These are phyloP conservation scores for Atta cephalotes DNA, from an alignment of 1,140 invertebrate species.

Conservation along the genomic window DNA sequence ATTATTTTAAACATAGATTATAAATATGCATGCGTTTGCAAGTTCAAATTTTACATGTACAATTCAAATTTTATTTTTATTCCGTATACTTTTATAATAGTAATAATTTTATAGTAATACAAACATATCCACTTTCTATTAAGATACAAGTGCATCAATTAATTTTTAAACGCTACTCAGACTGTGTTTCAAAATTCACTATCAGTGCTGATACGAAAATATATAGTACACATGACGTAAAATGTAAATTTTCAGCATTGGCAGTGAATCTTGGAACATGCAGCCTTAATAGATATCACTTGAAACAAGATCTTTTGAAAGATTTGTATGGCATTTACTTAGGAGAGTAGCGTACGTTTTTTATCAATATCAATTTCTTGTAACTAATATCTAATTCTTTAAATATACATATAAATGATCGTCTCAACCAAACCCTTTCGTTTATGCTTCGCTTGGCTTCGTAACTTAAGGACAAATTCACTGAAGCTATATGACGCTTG, in stretches of 20 bases:
- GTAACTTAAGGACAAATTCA: constrained; percentile 65
- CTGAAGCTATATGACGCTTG: constrained; percentile 58
- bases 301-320: neutral
- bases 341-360: neutral
- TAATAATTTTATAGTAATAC: neutral
- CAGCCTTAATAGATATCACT: no score
- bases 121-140: neutral
- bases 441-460: constrained; percentile 6
- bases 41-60: neutral
- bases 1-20: neutral
- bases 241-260: no score
- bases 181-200: no score
- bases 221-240: no score
- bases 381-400: constrained; percentile 20
- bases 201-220: no score
- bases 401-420: neutral
- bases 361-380: neutral
- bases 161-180: neutral
- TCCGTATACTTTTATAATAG: neutral
- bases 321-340: neutral
- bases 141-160: neutral
- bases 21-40: neutral
- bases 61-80: neutral
- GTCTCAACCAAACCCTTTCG: neutral
- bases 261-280: no score